These are phyloP conservation scores for Jaculus jaculus DNA, from an alignment of 2,113 vertebrate species.

Conservation along the genomic window DNA sequence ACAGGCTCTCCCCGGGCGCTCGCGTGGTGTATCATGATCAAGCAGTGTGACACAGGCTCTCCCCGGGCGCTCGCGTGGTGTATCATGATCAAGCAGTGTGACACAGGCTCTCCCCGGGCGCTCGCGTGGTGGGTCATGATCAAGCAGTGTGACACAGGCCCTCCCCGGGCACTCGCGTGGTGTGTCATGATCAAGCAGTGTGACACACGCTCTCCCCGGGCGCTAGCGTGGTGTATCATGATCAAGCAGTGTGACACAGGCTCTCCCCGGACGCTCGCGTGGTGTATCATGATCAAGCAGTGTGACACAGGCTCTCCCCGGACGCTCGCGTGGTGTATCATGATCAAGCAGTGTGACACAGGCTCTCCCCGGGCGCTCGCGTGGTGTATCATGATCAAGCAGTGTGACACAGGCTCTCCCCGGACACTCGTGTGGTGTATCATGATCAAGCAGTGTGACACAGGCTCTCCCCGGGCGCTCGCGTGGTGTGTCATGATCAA, in stretches of 20 bases:
- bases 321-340: too few relatives aligned
- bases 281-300: slow-evolving; percentile 89
- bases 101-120: slow-evolving; percentile 11
- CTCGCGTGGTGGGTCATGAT: slow-evolving; percentile 87
- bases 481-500: not conserved
- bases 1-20: slow-evolving; percentile 72
- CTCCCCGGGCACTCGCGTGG: slow-evolving; percentile 85
- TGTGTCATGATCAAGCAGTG: too few relatives aligned
- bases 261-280: slow-evolving; percentile 84
- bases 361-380: slow-evolving; percentile 84
- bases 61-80: too few relatives aligned
- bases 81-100: too few relatives aligned
- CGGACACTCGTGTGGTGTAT: slow-evolving; percentile 85
- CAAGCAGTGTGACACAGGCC: rapidly evolving
- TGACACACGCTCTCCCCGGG: too few relatives aligned
- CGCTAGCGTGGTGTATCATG: not conserved
- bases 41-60: too few relatives aligned
- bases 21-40: slow-evolving; percentile 94
- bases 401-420: rapidly evolving
- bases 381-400: slow-evolving; percentile 76
- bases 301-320: too few relatives aligned
- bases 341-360: too few relatives aligned
- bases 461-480: too few relatives aligned
- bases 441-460: too few relatives aligned
- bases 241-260: rapidly evolving